These are phyloP conservation scores for Parelbella ahira DNA, from an alignment of 2,888 invertebrate genomes.

Conservation along the genomic window DNA sequence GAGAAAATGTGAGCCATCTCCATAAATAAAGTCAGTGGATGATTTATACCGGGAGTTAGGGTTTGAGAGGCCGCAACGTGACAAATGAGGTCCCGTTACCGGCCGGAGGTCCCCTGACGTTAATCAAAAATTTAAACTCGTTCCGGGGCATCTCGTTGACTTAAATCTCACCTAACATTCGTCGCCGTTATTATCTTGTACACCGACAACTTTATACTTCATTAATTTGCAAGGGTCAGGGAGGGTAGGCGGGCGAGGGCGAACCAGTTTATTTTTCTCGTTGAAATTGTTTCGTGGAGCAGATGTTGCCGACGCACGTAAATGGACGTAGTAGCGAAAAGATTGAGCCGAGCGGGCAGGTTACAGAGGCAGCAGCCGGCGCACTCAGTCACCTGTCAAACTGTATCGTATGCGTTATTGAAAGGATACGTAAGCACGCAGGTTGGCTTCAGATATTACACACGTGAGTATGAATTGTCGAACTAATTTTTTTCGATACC, in stretches of 20 bases:
- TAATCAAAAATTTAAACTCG: constrained; percentile 46
- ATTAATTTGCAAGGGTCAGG: constrained; percentile 32
- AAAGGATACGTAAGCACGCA: constrained; percentile 30
- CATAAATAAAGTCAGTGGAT: constrained; percentile 52
- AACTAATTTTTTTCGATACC: too few relatives aligned
- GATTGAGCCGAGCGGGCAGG: constrained; percentile 18
- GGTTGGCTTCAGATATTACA: constrained; percentile 29
- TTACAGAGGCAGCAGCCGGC: constrained; percentile 31
- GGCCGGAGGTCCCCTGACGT: constrained; percentile 32
- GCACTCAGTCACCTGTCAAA: constrained; percentile 44
- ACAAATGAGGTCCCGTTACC: constrained; percentile 47
- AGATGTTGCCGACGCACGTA: constrained; percentile 34
- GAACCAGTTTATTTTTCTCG: constrained; percentile 27
- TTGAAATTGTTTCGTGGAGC: constrained; percentile 28
- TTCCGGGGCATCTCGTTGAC: constrained; percentile 33
- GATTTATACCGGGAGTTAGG: constrained; percentile 46
- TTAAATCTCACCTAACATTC: constrained; percentile 31
- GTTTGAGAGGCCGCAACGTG: constrained; percentile 43
- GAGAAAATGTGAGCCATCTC: constrained; percentile 43
- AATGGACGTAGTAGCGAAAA: constrained; percentile 24
- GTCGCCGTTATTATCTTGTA: constrained; percentile 34
- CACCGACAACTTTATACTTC: constrained; percentile 39
- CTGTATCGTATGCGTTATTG: constrained; percentile 38
- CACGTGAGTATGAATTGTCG: too few relatives aligned
- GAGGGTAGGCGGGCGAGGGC: constrained; percentile 24